phyloP scores from a whole-genome alignment of 2,113 vertebrate species.

The Vulpes ferrilata region DNA sequence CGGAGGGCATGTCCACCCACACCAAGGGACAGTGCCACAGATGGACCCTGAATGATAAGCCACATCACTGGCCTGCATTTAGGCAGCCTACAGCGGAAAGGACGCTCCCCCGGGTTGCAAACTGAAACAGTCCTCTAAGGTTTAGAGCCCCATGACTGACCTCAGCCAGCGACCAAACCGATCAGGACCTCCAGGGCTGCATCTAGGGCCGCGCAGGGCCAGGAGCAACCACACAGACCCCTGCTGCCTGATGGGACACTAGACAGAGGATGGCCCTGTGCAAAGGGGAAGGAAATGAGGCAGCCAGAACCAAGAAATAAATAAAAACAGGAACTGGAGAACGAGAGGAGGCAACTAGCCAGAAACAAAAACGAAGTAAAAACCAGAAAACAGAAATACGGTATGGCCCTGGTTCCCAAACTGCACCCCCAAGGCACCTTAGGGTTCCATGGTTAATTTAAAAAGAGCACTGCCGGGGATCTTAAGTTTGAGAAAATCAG shows the following conservation, averaged over 20 bases:
- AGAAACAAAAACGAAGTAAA: not conserved
- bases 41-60: not conserved
- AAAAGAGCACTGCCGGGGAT: not conserved
- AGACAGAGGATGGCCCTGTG: not conserved
- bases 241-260: not conserved
- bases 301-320: slow-evolving; percentile 3
- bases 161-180: not conserved
- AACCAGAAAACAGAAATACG: not conserved
- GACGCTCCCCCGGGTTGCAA: not conserved
- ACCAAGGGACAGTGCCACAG: not conserved
- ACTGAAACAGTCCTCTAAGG: not conserved
- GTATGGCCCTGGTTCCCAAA: not conserved
- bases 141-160: not conserved
- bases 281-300: slow-evolving; percentile 25
- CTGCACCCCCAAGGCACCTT: not conserved
- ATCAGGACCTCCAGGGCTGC: not conserved
- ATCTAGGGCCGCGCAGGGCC: not conserved
- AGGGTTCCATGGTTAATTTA: not conserved
- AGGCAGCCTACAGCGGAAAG: not conserved
- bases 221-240: not conserved
- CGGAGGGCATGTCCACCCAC: not conserved
- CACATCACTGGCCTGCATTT: not conserved
- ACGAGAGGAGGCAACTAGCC: not conserved
- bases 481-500: not conserved
- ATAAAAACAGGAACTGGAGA: slow-evolving; percentile 44